Evolutionary conservation across 2,797 vertebrate genomes (phyloP).

Genomic region (Acestrorhynchus altus): DNA sequence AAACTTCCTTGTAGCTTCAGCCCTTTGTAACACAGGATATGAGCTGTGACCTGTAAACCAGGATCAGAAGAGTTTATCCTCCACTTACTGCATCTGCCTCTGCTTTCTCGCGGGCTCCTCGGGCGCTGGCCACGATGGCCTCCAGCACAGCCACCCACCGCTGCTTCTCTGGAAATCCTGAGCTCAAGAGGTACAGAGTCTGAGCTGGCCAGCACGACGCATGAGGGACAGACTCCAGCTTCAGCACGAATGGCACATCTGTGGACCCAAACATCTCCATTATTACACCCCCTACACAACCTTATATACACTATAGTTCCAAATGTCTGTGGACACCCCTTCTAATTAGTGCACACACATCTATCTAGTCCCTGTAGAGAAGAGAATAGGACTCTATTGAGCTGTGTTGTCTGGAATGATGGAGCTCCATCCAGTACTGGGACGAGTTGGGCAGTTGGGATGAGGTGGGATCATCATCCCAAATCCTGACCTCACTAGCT

Average conservation of each 20-base stretch:
- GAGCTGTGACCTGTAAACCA: background rate
- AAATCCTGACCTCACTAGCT: no score
- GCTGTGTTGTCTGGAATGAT: no score
- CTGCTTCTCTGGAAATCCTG: conserved; percentile 97
- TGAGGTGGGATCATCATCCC: no score
- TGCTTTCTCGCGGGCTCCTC: conserved; percentile 93
- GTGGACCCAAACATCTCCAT: conserved; percentile 23
- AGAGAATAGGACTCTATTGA: no score
- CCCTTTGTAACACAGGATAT: background rate
- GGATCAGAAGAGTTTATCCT: conserved; percentile 26
- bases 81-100: conserved; percentile 97
- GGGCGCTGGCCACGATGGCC: conserved; percentile 90
- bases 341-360: no score
- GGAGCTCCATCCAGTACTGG: no score
- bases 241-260: conserved; percentile 96
- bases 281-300: no score
- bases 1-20: background rate
- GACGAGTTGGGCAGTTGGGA: no score
- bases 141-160: conserved; percentile 97
- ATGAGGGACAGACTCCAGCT: conserved; percentile 94
- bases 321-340: no score
- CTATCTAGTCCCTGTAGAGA: no score
- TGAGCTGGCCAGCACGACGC: conserved; percentile 96
- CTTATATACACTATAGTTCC: no score
- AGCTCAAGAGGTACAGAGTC: conserved; percentile 92